A percentile compares a stretch with the other conserved stretches of the same genome.
Conservation (phyloP, 2,797 vertebrate genomes). For the Enteromius paludinosus region DNA sequence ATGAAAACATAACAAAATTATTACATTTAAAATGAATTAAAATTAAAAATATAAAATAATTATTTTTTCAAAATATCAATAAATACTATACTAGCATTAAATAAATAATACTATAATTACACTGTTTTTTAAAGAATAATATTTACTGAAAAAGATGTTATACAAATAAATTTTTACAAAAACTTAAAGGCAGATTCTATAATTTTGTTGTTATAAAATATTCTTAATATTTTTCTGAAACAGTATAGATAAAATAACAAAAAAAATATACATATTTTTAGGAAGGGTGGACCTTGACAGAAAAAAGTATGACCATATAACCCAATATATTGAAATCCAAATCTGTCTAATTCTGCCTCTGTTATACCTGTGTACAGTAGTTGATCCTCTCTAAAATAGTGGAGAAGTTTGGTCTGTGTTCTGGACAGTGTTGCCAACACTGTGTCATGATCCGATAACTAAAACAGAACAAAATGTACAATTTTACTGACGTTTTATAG, state of each 20-base stretch:
- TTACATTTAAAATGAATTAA: background rate
- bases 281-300: background rate
- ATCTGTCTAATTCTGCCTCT: background rate
- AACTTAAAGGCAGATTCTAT: background rate
- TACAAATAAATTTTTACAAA: background rate
- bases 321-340: background rate
- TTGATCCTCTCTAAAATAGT: constrained; percentile 90
- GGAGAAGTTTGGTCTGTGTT: constrained; percentile 89
- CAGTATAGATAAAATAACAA: background rate
- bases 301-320: background rate
- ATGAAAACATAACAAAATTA: background rate
- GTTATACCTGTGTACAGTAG: constrained; percentile 87
- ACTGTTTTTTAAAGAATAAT: background rate
- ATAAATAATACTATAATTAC: background rate
- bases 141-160: background rate
- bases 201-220: background rate
- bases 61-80: background rate
- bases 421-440: constrained; percentile 93
- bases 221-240: background rate
- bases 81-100: background rate
- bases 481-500: background rate
- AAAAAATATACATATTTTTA: background rate
- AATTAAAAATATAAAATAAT: background rate
- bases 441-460: constrained; percentile 93
- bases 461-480: constrained; percentile 34